phyloP scores from a whole-genome alignment of 1,140 invertebrate genomes.

The Drosophila murphyi region DNA sequence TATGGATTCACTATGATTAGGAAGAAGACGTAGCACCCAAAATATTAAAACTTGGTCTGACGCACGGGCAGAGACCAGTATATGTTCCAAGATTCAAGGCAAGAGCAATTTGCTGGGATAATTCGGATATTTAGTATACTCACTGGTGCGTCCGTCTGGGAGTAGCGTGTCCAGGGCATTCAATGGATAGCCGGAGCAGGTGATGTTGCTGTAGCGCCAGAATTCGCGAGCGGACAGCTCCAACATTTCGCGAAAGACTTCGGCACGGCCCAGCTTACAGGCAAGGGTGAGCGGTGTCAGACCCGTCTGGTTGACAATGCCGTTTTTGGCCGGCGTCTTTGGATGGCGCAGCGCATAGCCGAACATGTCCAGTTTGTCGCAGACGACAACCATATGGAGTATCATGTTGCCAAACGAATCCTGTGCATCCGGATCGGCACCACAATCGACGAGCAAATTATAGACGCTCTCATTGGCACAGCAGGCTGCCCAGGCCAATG shows the following conservation, averaged over 20 bases:
- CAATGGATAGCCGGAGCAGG: conserved; percentile 98
- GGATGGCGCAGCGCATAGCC: conserved; percentile 98
- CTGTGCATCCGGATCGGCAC: conserved; percentile 96
- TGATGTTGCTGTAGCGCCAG: conserved; percentile 99
- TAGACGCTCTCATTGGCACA: conserved; percentile 99
- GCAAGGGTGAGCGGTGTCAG: conserved; percentile 97
- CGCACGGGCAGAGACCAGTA: too few relatives aligned
- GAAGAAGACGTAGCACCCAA: too few relatives aligned
- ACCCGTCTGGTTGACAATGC: conserved; percentile 94
- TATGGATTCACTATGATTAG: too few relatives aligned
- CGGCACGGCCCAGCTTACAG: conserved; percentile 96
- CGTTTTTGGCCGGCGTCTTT: conserved; percentile 95
- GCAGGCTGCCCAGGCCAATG: conserved; percentile 98
- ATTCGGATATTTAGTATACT: conserved; percentile 63
- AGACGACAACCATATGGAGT: conserved; percentile 98
- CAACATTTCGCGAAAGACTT: conserved; percentile 99
- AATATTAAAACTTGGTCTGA: too few relatives aligned
- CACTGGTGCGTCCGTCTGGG: conserved; percentile 97
- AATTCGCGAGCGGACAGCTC: conserved; percentile 98
- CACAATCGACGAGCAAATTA: conserved; percentile 95
- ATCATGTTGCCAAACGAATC: conserved; percentile 98
- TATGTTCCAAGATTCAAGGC: too few relatives aligned
- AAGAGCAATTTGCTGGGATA: too few relatives aligned
- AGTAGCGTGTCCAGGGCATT: conserved; percentile 97
- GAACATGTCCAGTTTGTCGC: conserved; percentile 98